phyloP scores from a whole-genome alignment of 2,113 vertebrate species.

The Nycticorax nycticorax region DNA sequence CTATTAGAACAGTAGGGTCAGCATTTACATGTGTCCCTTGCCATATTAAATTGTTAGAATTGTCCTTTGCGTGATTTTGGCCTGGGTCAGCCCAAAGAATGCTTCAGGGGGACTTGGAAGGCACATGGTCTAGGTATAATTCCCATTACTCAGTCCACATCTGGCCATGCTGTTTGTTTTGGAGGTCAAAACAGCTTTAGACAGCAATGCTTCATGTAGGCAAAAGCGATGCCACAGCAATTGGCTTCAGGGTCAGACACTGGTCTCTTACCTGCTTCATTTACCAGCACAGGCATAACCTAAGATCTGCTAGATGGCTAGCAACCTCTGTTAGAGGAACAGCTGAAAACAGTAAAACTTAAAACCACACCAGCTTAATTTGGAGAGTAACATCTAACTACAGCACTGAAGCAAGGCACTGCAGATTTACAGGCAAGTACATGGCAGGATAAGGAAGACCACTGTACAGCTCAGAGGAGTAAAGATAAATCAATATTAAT shows the following conservation, averaged over 20 bases:
- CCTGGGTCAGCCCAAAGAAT: not conserved
- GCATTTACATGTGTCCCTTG: not conserved
- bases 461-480: not conserved
- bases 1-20: not conserved
- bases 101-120: not conserved
- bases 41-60: not conserved
- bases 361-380: not conserved
- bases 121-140: not conserved
- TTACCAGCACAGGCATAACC: not conserved
- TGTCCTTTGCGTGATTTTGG: not conserved
- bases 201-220: accelerated
- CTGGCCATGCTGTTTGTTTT: not conserved
- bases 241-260: not conserved
- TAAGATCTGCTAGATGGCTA: not conserved
- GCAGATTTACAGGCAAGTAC: not conserved
- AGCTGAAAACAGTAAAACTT: not conserved
- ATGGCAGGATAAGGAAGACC: not conserved
- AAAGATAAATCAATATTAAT: not conserved
- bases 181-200: not conserved
- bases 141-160: not conserved
- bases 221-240: not conserved
- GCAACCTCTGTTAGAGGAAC: not conserved
- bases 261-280: not conserved
- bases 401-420: not conserved
- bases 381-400: not conserved